Evolutionary conservation across 2,888 invertebrate genomes (phyloP).

Genomic region (Caenorhabditis wallacei): DNA sequence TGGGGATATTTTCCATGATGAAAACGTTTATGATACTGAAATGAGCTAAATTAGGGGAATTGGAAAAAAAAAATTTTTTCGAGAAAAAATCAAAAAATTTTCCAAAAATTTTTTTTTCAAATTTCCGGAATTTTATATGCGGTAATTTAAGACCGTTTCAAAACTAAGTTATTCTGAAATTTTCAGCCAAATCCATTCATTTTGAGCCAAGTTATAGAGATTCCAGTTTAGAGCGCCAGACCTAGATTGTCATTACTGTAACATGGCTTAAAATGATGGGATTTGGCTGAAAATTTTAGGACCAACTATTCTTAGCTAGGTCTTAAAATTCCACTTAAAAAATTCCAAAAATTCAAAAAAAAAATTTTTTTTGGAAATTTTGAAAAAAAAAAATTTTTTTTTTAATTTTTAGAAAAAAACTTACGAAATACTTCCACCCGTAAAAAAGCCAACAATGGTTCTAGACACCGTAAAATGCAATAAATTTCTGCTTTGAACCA

Average conservation of each 20-base stretch:
- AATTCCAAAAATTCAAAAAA: neutral
- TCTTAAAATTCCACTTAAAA: no score
- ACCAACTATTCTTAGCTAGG: no score
- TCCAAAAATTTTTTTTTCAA: neutral
- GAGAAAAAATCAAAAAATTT: no score
- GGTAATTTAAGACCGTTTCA: no score
- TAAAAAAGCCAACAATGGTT: conserved; percentile 69
- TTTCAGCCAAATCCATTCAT: no score
- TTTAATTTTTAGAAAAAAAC: conserved; percentile 29
- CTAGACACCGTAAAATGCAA: conserved; percentile 66
- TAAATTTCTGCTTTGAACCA: conserved; percentile 57
- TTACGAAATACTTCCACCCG: conserved; percentile 70
- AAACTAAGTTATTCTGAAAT: no score
- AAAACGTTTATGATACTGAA: conserved; percentile 75
- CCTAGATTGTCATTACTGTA: no score
- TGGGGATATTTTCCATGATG: conserved; percentile 80
- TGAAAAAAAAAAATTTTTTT: neutral
- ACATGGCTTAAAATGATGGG: no score
- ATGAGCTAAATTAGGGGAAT: neutral
- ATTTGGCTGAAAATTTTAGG: no score
- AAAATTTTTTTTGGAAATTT: neutral
- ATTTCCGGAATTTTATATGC: no score
- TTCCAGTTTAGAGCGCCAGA: no score
- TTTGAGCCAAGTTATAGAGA: no score
- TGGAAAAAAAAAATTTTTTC: neutral